Evolutionary conservation across 2,888 invertebrate species (phyloP), one percentile per base, ranked within the genome.

Genomic region (Oscheius sp.): DNA sequence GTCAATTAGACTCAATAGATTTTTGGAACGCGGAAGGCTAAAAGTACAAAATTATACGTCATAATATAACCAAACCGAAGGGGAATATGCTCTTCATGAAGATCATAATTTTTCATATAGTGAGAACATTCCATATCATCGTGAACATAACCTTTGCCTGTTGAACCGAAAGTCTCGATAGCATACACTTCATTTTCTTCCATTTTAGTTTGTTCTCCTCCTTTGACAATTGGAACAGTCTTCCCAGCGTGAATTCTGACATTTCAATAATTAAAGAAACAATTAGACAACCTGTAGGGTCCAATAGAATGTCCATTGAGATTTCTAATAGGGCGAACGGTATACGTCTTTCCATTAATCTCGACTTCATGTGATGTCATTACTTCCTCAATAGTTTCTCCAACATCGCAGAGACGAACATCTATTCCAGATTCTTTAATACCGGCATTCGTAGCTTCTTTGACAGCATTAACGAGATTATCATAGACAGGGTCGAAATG

Each of bases 341-440:
- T 95, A 90, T 95, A 96, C 13, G 93, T 93, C 90, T 95, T 95
- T 45, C 99, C 98, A 89, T 98, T 95, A 71, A 99, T 89, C 89
- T 98, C 98, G 6, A 99, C 93, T 91, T 99, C 99, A 89, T 99
- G 96, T 0, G 96, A 97, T 89, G 99, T 98, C 99, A 99, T 99
- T 0, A 97, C 96, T 91, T 99, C 99, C 89, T 98, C 98, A 84
- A 99, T 95, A 1, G 95, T 94, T 77, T 95, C 94, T 13, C 92
- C 99, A 80, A 99, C 93, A 88, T 99, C 99, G 89, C 98, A 97
- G 74, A 99, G 92, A 88, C 95, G 93, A 0, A 96, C 99, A 89
- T 99, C 99, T 77, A 99, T 96, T 18, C 98, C 98, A 0, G 95
- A 93, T 77, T 93, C 94, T 89, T 92, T 93, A 83, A 99, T 98